Conservation (phyloP, 2,888 invertebrate genomes). For the Agriopis aurantiaria region DNA sequence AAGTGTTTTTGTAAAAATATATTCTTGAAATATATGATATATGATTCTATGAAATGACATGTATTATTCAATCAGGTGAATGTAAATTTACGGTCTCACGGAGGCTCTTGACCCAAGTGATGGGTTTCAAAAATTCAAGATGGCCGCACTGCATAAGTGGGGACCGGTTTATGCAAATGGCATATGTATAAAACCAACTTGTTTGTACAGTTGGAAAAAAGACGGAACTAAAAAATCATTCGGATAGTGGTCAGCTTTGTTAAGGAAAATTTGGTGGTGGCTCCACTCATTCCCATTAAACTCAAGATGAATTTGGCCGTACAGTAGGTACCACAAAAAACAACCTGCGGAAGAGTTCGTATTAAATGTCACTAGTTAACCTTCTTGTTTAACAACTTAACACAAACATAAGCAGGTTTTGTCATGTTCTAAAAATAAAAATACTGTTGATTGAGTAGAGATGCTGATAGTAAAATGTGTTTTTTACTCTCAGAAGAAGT, state of each 20-base stretch:
- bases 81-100: constrained; percentile 10
- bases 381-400: constrained; percentile 57
- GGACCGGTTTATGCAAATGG: constrained; percentile 70
- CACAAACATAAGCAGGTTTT: constrained; percentile 38
- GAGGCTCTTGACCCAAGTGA: constrained; percentile 42
- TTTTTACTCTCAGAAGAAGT: too few relatives aligned
- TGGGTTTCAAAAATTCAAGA: constrained; percentile 52
- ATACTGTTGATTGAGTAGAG: not conserved
- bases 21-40: too few relatives aligned
- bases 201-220: not conserved
- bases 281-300: not conserved
- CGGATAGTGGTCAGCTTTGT: not conserved
- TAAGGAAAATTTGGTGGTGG: not conserved
- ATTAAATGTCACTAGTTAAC: constrained; percentile 81
- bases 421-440: constrained; percentile 41
- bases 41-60: not conserved
- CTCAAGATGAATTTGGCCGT: not conserved
- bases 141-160: constrained; percentile 46
- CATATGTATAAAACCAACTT: constrained; percentile 26
- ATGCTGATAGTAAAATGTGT: constrained; percentile 18
- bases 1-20: not conserved
- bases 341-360: constrained; percentile 65
- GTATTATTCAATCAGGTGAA: constrained; percentile 6
- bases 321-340: constrained; percentile 16
- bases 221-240: not conserved